Conservation (phyloP, 2,797 vertebrate species). For the Synaphobranchus kaupii region DNA sequence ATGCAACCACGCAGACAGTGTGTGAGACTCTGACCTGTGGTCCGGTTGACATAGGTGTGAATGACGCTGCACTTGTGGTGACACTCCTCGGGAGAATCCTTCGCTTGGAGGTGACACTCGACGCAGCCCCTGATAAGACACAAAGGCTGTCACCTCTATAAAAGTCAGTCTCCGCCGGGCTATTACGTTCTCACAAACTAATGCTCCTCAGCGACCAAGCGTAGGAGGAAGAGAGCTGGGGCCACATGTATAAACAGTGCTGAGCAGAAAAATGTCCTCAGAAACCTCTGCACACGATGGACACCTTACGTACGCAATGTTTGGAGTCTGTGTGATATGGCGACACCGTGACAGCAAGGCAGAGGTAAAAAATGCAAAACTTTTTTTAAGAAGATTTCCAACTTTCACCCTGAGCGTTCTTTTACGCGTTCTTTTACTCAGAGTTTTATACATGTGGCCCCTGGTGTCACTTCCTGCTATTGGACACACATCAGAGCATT, state of each 20-base stretch:
- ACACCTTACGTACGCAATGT: too few species aligned
- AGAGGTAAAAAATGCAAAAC: too few species aligned
- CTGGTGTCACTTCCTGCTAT: constrained; percentile 34
- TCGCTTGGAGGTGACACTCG: constrained; percentile 85
- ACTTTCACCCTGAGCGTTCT: too few species aligned
- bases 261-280: too few species aligned
- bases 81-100: constrained; percentile 74
- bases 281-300: too few species aligned
- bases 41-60: constrained; percentile 78
- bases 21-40: constrained; percentile 75
- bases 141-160: constrained; percentile 49
- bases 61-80: constrained; percentile 79
- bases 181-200: constrained; percentile 45
- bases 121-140: constrained; percentile 83
- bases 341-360: too few species aligned
- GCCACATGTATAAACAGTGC: too few species aligned
- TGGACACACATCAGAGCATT: constrained; percentile 63
- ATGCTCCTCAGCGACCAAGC: constrained; percentile 37
- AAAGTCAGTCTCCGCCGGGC: constrained; percentile 28
- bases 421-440: too few species aligned
- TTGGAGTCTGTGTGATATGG: too few species aligned
- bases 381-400: too few species aligned
- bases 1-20: neutral
- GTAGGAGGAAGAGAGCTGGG: constrained; percentile 51
- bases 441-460: too few species aligned